These are phyloP conservation scores for Cepaea nemoralis DNA, from an alignment of 1,140 invertebrate genomes.

Conservation along the genomic window DNA sequence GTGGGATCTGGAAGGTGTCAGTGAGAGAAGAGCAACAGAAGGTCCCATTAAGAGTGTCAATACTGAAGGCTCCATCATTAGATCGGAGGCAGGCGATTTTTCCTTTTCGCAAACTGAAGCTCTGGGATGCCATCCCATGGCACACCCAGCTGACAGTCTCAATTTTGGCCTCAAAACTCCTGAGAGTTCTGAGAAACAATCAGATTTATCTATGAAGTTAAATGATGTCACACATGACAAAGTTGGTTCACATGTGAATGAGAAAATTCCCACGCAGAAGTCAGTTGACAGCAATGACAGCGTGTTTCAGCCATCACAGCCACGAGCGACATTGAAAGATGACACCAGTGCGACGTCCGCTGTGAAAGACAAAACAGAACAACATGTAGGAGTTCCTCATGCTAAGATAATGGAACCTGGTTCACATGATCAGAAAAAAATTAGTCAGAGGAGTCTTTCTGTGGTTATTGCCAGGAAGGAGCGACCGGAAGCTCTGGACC, in stretches of 20 bases:
- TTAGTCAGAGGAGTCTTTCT: conserved; percentile 8
- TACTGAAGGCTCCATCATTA: background rate
- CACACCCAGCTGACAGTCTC: background rate
- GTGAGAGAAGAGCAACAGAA: background rate
- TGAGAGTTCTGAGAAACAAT: conserved; percentile 10
- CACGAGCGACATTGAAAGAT: background rate
- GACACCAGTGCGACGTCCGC: background rate
- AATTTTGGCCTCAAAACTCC: background rate
- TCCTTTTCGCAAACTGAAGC: conserved; percentile 1
- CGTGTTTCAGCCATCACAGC: background rate
- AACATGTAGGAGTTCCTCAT: background rate
- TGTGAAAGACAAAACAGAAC: background rate
- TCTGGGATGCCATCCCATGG: background rate
- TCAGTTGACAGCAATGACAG: conserved; percentile 25
- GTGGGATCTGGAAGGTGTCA: background rate
- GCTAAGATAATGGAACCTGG: background rate
- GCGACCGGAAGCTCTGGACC: conserved; percentile 4
- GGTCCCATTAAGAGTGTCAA: background rate
- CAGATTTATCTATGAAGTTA: conserved; percentile 8
- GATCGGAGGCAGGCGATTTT: conserved; percentile 27
- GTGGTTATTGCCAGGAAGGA: conserved; percentile 6
- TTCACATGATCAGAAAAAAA: background rate
- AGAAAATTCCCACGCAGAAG: background rate
- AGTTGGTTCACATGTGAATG: background rate
- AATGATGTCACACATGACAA: conserved; percentile 1